These are phyloP conservation scores for Rhinichthys klamathensis DNA, from an alignment of 2,113 vertebrate species.

Conservation along the genomic window DNA sequence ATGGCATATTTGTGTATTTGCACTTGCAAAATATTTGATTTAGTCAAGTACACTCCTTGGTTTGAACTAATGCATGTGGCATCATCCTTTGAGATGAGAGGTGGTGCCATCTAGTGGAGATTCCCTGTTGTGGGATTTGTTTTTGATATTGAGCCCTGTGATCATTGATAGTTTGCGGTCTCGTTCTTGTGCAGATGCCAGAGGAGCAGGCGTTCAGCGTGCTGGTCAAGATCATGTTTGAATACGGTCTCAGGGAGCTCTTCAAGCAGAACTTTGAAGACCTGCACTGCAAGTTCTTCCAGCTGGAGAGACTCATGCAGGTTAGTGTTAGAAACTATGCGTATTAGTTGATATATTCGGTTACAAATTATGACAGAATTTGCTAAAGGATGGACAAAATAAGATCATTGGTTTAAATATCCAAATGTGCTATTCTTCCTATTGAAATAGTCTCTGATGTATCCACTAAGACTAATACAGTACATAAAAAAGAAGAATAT, in stretches of 20 bases:
- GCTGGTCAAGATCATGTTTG: conserved; percentile 99
- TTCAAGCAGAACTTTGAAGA: conserved; percentile 99
- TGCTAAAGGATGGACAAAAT: not conserved
- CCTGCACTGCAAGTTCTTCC: conserved; percentile 99
- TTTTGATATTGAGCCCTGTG: not conserved
- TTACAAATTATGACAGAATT: not conserved
- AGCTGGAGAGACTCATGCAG: conserved; percentile 98
- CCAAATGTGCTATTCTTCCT: not conserved
- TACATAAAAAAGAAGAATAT: not conserved
- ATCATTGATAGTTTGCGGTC: conserved; percentile 19
- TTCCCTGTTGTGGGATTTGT: not conserved
- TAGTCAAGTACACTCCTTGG: not conserved
- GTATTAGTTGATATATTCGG: not conserved
- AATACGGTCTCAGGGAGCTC: conserved; percentile 99
- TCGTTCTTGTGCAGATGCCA: conserved; percentile 85
- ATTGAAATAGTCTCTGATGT: not conserved
- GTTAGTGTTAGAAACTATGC: conserved; percentile 54
- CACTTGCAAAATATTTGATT: not conserved
- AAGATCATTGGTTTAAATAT: not conserved
- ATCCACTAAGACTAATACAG: too few relatives aligned
- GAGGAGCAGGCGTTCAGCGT: conserved; percentile 99
- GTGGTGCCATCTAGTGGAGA: conserved; percentile 59
- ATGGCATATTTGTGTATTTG: not conserved
- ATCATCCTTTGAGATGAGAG: not conserved
- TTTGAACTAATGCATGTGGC: not conserved